Evolutionary conservation across 2,888 invertebrate species (phyloP), one percentile per base, ranked within the genome.

Genomic region (Scaptomyza flava): DNA sequence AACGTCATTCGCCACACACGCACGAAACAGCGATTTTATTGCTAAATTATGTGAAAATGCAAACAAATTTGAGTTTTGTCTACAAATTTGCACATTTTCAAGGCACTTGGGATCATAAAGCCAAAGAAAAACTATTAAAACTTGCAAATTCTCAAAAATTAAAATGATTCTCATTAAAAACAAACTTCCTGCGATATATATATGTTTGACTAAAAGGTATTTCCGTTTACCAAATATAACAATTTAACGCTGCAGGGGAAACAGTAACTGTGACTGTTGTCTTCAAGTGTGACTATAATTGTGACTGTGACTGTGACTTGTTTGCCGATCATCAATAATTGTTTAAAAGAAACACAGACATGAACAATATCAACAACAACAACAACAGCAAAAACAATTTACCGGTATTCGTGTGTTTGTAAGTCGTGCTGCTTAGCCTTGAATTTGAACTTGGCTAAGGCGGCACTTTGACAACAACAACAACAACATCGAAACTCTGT

Each of bases 391-490:
- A 27, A 27, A 14, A 61, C 53, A 59, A 58, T 70, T 70, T 68
- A 70, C 75, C 77, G 71, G 72, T 59, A 72, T 76, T 71, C 48
- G 46, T 72, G 30, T 70, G 52, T 59, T 36, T 66, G 68, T 69
- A 62, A 69, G 65, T 67, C 66, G 60, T 73, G 63, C 66, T 65
- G 79, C 64, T 78, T 82, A 87, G 77, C 85, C 85, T 87, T 87
- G 85, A 85, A 86, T 87, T 85, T 85, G 85, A 85, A 85, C 85
- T 85, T 85, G 86, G 73, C 75, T 71, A 64, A 84, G 68, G 53
- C 71, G 68, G 56, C 71, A 87, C 72, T 70, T 56, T 48, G 59
- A 76, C 51, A 61, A 50, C 14, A 38, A 38, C n/a, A 38, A 14
- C 38, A 50, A n/a, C 48, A 34, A 20, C 53, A 68, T 17, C 17